Base-by-base conservation (phyloP, 2,113 vertebrate genomes). In the Butastur rufipennis region DNA sequence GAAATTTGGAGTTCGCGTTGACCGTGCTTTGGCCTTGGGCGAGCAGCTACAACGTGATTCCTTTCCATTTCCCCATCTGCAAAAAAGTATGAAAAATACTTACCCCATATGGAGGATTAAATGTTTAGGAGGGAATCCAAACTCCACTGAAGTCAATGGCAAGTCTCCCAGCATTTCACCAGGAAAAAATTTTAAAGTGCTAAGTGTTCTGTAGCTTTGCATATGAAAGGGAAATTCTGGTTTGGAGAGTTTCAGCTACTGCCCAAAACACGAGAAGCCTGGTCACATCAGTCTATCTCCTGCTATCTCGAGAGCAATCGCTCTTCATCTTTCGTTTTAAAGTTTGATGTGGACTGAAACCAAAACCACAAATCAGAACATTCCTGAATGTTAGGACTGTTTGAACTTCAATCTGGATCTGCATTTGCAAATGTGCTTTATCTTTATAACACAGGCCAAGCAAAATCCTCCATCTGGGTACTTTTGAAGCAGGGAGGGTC, bases 81-180 rank as follows among this genome's bases (percentile, higher is more conserved):
- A 87, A 56, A 71, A 58, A 93, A 90, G 81, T 56, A 80, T 70
- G 91, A 96, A 91, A 95, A 95, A 92, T 93, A 27, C 93, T 90
- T 93, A 83, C 91, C 91, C 93, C 95, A 95, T 89, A 80, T 92
- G 93, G 91, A 95, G 91, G 93, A 93, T 93, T 89, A 93, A 93
- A 89, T 34, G 62, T 91, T 95, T 75, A 93, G 91, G 85, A 91
- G 88, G 86, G 53, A 77, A 84, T 95, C 93, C 93, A 96, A 92
- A 47, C 85, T 92, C 42, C 78, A 29, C 62, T 83, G 85, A 92
- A 96, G 77, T 71, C 91, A 53, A 65, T 90, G 91, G 95, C 91
- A 95, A 62, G 20, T 11, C 72, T 94, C 93, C 93, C 93, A 92
- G 88, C 14, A 0, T 86, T 95, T 91, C 85, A 89, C 91, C 88